These are phyloP conservation scores for Dasypolia templi DNA, from an alignment of 2,888 invertebrate genomes.

Conservation along the genomic window DNA sequence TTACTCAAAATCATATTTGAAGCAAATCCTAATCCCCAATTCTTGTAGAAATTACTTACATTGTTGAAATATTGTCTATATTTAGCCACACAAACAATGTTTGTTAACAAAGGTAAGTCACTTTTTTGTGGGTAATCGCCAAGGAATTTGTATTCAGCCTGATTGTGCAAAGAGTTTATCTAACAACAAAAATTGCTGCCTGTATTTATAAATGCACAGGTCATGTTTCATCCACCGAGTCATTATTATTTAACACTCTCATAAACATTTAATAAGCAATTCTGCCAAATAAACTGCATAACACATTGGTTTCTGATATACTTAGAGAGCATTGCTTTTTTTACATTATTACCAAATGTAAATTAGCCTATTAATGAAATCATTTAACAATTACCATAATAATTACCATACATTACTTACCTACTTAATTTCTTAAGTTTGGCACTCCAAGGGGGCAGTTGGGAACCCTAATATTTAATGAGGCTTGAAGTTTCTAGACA, in stretches of 20 bases:
- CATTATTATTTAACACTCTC: slow-evolving; percentile 7
- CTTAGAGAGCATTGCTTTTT: background rate
- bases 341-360: background rate
- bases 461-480: background rate
- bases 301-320: background rate
- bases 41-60: background rate
- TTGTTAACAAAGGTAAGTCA: slow-evolving; percentile 52
- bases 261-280: slow-evolving; percentile 8
- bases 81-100: slow-evolving; percentile 28
- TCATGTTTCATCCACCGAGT: slow-evolving; percentile 16
- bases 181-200: background rate
- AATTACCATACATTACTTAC: background rate
- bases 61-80: background rate
- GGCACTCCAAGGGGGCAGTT: background rate
- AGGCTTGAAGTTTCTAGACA: background rate
- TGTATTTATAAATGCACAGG: slow-evolving; percentile 32
- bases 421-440: background rate
- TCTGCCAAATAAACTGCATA: background rate
- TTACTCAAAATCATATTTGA: background rate
- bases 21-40: background rate
- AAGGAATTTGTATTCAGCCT: slow-evolving; percentile 33
- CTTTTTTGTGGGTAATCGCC: slow-evolving; percentile 22
- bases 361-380: background rate
- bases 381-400: background rate
- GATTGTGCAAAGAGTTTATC: slow-evolving; percentile 16